Evolutionary conservation across 2,797 vertebrate genomes (phyloP).

Genomic region (Falco columbarius): DNA sequence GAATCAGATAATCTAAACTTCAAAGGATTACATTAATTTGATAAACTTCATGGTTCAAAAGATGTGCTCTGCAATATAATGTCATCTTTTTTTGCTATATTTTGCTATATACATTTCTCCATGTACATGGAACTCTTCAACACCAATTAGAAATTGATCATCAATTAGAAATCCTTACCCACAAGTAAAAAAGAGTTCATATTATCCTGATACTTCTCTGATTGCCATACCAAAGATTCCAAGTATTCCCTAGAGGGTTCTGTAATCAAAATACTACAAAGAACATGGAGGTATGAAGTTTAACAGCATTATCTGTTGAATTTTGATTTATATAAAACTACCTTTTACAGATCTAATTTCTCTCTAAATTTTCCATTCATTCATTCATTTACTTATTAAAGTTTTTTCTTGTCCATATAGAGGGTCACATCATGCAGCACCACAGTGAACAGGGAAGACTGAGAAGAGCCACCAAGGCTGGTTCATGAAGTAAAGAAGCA

Average conservation of each 20-base stretch:
- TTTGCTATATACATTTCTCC: background rate
- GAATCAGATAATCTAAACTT: background rate
- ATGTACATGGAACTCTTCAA: background rate
- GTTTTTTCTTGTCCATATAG: background rate
- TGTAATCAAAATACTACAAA: conserved; percentile 78
- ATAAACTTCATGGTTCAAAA: background rate
- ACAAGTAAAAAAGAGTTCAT: conserved; percentile 77
- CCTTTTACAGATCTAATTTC: background rate
- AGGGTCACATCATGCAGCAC: background rate
- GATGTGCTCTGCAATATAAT: background rate
- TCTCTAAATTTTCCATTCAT: background rate
- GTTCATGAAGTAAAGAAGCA: background rate
- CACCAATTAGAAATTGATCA: background rate
- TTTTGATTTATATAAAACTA: background rate
- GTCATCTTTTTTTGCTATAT: background rate
- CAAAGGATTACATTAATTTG: background rate
- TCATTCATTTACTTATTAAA: background rate
- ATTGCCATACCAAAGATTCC: conserved; percentile 77
- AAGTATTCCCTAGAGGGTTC: conserved; percentile 66
- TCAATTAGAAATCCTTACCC: conserved; percentile 78
- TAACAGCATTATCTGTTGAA: background rate
- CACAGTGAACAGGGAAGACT: background rate
- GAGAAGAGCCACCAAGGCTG: background rate
- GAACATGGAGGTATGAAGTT: background rate
- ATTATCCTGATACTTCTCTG: conserved; percentile 80